These are phyloP conservation scores for Addax nasomaculatus DNA, from an alignment of 2,113 vertebrate species.

Conservation along the genomic window DNA sequence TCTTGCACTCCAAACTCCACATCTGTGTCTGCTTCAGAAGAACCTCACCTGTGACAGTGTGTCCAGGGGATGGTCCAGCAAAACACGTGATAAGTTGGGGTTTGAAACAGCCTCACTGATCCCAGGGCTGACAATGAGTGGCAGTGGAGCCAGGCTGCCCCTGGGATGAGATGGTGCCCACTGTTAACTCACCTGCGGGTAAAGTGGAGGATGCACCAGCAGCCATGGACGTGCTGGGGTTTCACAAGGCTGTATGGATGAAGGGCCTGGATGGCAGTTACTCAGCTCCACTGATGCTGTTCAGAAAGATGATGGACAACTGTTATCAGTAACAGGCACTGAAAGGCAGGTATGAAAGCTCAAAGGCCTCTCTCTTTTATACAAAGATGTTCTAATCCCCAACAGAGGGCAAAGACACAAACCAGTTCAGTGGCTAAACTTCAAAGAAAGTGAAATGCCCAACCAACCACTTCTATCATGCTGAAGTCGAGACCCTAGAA, in stretches of 20 bases:
- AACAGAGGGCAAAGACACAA: neutral
- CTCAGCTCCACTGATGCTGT: neutral
- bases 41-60: neutral
- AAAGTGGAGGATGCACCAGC: neutral
- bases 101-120: neutral
- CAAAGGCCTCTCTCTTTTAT: neutral
- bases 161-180: neutral
- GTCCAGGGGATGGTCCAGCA: neutral
- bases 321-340: neutral
- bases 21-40: neutral
- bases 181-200: neutral
- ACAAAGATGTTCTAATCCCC: neutral
- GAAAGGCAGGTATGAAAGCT: neutral
- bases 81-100: neutral
- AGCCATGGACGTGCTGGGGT: neutral
- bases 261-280: neutral
- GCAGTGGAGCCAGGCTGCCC: neutral
- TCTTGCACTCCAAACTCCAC: neutral
- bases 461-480: neutral
- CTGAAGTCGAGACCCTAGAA: neutral
- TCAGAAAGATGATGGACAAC: neutral
- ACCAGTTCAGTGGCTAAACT: neutral
- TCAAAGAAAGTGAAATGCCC: neutral
- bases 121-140: neutral
- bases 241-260: neutral